Conservation (phyloP, 2,113 vertebrate species). For the Scartelaos histophorus region DNA sequence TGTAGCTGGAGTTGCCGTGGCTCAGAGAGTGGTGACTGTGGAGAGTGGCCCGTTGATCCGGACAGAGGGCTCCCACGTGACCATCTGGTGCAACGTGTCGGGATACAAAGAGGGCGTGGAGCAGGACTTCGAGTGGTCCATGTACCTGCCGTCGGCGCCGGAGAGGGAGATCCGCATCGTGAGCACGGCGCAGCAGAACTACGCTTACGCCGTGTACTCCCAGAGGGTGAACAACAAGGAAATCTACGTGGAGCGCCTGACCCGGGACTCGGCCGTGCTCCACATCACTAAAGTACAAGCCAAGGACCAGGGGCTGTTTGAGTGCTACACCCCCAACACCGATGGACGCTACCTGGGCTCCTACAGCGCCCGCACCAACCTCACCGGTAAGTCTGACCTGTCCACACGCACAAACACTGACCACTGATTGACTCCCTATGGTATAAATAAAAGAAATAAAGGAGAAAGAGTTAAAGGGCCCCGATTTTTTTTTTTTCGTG, state of each 20-base stretch:
- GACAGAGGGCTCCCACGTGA: slow-evolving; percentile 88
- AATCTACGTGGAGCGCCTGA: slow-evolving; percentile 88
- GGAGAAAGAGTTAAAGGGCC: too few species aligned
- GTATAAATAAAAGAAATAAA: not conserved
- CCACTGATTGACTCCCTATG: not conserved
- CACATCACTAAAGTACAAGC: slow-evolving; percentile 90
- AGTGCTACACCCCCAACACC: slow-evolving; percentile 84
- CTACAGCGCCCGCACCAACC: slow-evolving; percentile 85
- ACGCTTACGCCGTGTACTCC: slow-evolving; percentile 88
- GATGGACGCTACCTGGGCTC: slow-evolving; percentile 78
- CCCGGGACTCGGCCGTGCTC: slow-evolving; percentile 79
- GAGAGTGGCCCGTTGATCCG: slow-evolving; percentile 88
- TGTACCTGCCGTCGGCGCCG: slow-evolving; percentile 82
- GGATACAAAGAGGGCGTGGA: slow-evolving; percentile 82
- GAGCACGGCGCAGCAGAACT: slow-evolving; percentile 87
- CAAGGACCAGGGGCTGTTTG: slow-evolving; percentile 81
- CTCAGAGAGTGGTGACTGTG: slow-evolving; percentile 86
- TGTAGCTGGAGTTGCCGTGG: slow-evolving; percentile 68
- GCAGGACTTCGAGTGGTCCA: slow-evolving; percentile 95
- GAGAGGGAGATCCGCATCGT: slow-evolving; percentile 91
- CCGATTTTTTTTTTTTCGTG: too few species aligned
- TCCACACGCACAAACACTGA: not conserved
- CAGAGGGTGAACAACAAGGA: slow-evolving; percentile 84
- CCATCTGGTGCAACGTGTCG: slow-evolving; percentile 93
- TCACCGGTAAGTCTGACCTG: slow-evolving; percentile 82